Conservation (phyloP, 2,888 invertebrate genomes). For the Amblyjoppa fuscipennis region DNA sequence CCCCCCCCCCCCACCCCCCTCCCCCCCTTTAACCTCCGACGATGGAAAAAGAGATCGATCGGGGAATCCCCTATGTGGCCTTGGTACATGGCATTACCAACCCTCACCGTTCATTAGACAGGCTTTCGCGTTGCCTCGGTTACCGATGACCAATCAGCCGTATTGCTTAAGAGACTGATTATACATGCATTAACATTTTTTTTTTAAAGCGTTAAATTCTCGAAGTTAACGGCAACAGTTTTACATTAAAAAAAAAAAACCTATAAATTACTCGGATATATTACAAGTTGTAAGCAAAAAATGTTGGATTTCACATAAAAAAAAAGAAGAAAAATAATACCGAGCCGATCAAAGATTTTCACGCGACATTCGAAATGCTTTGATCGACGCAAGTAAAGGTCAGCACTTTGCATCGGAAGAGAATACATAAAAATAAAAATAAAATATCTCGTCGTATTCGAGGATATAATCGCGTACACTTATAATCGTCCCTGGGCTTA, state of each 20-base stretch:
- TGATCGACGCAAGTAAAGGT: neutral
- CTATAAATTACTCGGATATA: too few relatives aligned
- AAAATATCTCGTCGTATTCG: conserved; percentile 10
- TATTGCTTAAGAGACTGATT: neutral
- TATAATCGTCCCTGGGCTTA: conserved; percentile 42
- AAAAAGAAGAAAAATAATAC: too few relatives aligned
- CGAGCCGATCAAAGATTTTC: too few relatives aligned
- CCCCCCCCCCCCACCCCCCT: neutral
- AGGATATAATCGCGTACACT: conserved; percentile 3
- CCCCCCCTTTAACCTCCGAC: neutral
- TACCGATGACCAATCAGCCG: conserved; percentile 43
- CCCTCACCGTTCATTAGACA: conserved; percentile 45
- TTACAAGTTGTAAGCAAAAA: too few relatives aligned
- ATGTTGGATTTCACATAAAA: too few relatives aligned
- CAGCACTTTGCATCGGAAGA: neutral
- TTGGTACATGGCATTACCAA: conserved; percentile 46
- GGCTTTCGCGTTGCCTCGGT: conserved; percentile 36
- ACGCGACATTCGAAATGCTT: too few relatives aligned
- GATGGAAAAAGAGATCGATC: conserved; percentile 47
- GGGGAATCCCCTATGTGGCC: conserved; percentile 35
- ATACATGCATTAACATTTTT: neutral
- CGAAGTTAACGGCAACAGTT: neutral
- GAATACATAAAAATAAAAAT: conserved; percentile 2
- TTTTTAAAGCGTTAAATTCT: neutral
- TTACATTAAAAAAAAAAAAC: neutral